These are phyloP conservation scores for Megaceryle torquata DNA, from an alignment of 2,113 vertebrate genomes.

Conservation along the genomic window DNA sequence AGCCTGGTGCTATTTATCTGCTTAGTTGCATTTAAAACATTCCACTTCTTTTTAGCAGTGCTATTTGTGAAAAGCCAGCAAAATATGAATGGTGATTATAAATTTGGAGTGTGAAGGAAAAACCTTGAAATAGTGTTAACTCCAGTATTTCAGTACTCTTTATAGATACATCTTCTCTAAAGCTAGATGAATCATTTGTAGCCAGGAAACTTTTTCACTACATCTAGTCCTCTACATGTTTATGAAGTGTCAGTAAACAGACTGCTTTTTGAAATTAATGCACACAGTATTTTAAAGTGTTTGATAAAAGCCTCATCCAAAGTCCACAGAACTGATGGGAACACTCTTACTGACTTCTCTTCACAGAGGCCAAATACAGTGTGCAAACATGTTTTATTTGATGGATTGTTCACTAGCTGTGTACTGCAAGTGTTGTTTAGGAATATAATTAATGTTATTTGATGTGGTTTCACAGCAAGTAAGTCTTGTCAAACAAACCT, in stretches of 20 bases:
- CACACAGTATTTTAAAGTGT: conserved; percentile 2
- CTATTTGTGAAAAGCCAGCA: background rate
- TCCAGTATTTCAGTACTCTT: background rate
- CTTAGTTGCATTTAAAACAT: background rate
- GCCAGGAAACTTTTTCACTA: background rate
- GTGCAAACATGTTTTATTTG: conserved; percentile 2
- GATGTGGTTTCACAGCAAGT: background rate
- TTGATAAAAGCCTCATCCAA: background rate
- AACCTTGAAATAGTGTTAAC: conserved; percentile 8
- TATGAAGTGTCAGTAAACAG: background rate
- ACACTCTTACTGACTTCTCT: background rate
- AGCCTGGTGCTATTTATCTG: background rate
- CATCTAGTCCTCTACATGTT: background rate
- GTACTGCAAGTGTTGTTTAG: conserved; percentile 30
- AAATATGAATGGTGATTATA: conserved; percentile 32
- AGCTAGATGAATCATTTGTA: background rate
- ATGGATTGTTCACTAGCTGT: conserved; percentile 6
- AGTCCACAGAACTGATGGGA: background rate
- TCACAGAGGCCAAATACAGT: background rate
- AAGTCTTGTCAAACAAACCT: conserved; percentile 1
- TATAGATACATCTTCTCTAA: background rate
- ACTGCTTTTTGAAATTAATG: conserved; percentile 33
- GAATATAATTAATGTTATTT: conserved; percentile 41
- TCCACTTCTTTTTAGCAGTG: background rate
- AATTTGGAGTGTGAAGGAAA: background rate